Conservation (phyloP, 2,113 vertebrate species). For the Hemiscyllium ocellatum region DNA sequence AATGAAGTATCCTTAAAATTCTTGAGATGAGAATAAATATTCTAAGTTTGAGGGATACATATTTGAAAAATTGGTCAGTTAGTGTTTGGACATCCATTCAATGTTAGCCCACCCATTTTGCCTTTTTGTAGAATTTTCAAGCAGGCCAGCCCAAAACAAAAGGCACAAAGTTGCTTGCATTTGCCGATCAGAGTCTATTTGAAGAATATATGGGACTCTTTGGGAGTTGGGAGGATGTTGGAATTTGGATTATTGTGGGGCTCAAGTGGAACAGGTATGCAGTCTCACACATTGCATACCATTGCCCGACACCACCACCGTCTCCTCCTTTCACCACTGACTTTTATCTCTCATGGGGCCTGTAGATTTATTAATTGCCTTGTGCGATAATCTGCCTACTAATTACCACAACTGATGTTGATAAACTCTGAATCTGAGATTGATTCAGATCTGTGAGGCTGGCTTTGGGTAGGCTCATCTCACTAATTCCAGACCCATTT, state of each 20-base stretch:
- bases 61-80: background rate
- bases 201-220: too few relatives aligned
- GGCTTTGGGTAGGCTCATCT: background rate
- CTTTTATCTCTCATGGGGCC: too few relatives aligned
- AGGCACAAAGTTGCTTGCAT: background rate
- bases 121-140: background rate
- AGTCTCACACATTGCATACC: too few relatives aligned
- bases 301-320: too few relatives aligned
- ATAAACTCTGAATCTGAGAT: too few relatives aligned
- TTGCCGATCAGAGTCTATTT: background rate
- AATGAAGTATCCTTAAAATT: background rate
- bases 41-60: background rate
- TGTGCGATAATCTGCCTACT: too few relatives aligned
- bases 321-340: too few relatives aligned
- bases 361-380: too few relatives aligned
- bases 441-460: background rate
- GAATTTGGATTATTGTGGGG: too few relatives aligned
- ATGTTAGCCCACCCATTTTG: background rate
- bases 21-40: background rate
- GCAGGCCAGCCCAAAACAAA: background rate
- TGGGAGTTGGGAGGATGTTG: too few relatives aligned
- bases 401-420: too few relatives aligned
- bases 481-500: background rate
- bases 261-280: too few relatives aligned
- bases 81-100: background rate